phyloP scores from a whole-genome alignment of 2,888 invertebrate genomes.

The Abrostola tripartita region DNA sequence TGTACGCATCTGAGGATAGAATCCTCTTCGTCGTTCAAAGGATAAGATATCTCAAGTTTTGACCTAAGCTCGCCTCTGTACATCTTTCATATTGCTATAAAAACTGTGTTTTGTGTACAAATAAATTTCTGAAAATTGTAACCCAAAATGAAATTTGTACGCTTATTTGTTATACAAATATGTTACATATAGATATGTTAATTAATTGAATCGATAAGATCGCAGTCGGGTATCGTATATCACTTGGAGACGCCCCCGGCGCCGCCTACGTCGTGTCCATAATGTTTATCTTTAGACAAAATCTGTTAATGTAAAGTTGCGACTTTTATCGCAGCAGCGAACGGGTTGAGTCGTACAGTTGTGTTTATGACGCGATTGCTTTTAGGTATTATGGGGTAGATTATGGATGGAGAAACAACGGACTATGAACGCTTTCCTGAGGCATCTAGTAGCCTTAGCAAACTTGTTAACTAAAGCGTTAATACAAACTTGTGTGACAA shows the following conservation, averaged over 20 bases:
- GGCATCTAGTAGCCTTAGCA: too few species aligned
- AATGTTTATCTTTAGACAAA: constrained; percentile 68
- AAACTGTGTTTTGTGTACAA: too few species aligned
- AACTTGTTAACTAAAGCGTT: too few species aligned
- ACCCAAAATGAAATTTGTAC: constrained; percentile 38
- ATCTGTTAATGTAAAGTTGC: constrained; percentile 63
- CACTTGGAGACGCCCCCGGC: constrained; percentile 72
- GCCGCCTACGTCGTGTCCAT: constrained; percentile 79
- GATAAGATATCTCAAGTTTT: too few species aligned
- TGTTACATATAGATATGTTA: constrained; percentile 67
- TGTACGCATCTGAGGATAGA: too few species aligned
- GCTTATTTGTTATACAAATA: constrained; percentile 56
- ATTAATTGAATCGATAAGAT: constrained; percentile 73
- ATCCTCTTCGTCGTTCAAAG: too few species aligned
- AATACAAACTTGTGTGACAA: too few species aligned
- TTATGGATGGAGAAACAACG: too few species aligned
- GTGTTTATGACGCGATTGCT: constrained; percentile 25
- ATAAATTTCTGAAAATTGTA: background rate
- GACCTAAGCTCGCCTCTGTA: too few species aligned
- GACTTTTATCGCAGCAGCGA: constrained; percentile 53
- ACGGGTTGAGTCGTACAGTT: constrained; percentile 51
- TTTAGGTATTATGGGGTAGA: constrained; percentile 4
- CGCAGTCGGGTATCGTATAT: constrained; percentile 63
- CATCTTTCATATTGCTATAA: too few species aligned
- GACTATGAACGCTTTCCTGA: background rate